Percentiles rank a stretch among this genome's conserved stretches.
phyloP scores from a whole-genome alignment of 2,797 vertebrate species.

The Pelochelys cantorii region DNA sequence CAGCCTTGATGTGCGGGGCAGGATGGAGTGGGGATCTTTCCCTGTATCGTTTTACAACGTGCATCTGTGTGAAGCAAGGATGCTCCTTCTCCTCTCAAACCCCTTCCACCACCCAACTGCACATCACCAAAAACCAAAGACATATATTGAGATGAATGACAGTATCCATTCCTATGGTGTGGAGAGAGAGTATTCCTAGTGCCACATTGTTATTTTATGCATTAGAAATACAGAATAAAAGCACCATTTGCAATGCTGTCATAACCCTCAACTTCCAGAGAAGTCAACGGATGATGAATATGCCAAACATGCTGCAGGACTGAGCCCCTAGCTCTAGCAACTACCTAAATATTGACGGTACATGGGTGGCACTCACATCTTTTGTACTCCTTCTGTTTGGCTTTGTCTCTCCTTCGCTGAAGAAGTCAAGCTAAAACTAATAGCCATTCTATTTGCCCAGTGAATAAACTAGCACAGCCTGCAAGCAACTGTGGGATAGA shows the following conservation, averaged over 20 bases:
- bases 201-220: neutral
- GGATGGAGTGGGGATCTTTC: too few relatives aligned
- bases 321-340: neutral
- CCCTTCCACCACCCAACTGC: rapidly evolving
- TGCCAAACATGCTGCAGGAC: rapidly evolving
- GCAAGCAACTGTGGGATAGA: neutral
- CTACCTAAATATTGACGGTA: neutral
- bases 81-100: neutral
- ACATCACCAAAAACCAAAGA: neutral
- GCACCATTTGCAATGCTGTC: rapidly evolving
- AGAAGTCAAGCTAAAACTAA: neutral
- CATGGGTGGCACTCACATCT: rapidly evolving
- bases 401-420: neutral
- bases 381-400: neutral
- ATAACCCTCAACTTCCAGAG: neutral
- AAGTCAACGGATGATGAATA: neutral
- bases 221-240: rapidly evolving
- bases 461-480: neutral
- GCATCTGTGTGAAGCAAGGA: rapidly evolving
- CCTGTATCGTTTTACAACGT: neutral
- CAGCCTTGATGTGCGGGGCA: too few relatives aligned
- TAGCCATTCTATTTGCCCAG: neutral
- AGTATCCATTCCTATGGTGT: rapidly evolving
- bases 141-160: neutral
- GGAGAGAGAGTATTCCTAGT: rapidly evolving